A percentile compares a stretch with the other conserved stretches of the same genome.
These are phyloP conservation scores for Halyomorpha halys DNA, from an alignment of 1,140 invertebrate genomes.

Conservation along the genomic window DNA sequence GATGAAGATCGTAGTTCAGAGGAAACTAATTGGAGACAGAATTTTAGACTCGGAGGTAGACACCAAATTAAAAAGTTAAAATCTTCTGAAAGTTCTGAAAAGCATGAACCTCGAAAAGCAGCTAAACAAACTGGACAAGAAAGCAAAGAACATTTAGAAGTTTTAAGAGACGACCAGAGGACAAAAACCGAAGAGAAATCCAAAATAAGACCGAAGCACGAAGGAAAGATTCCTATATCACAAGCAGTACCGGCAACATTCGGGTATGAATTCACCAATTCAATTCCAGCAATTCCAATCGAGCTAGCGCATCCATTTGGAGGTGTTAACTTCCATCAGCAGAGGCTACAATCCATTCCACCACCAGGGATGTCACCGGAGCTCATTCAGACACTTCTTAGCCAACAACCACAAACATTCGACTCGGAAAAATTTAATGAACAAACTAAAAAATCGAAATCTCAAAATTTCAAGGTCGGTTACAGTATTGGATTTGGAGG, in stretches of 20 bases:
- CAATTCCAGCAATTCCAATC: background rate
- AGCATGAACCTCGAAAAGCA: background rate
- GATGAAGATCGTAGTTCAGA: background rate
- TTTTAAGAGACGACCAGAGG: background rate
- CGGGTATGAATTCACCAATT: background rate
- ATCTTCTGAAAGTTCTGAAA: background rate
- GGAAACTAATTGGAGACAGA: too few species aligned
- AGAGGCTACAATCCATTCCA: background rate
- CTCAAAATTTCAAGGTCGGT: conserved; percentile 25
- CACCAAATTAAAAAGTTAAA: conserved; percentile 17
- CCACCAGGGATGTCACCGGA: conserved; percentile 22
- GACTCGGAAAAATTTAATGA: conserved; percentile 11
- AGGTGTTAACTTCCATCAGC: background rate
- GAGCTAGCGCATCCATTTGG: background rate
- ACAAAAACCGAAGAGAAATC: background rate
- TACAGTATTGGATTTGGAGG: conserved; percentile 29
- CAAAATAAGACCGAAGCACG: too few species aligned
- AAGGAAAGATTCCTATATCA: too few species aligned
- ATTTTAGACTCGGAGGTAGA: conserved; percentile 4
- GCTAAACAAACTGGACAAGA: background rate
- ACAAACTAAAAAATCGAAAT: conserved; percentile 9
- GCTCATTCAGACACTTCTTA: conserved; percentile 22
- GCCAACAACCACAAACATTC: conserved; percentile 22
- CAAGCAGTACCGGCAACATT: too few species aligned
- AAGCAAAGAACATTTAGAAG: conserved; percentile 10